A percentile compares a stretch with the other conserved stretches of the same genome.
These are phyloP conservation scores for Steinernema carpocapsae DNA, from an alignment of 2,888 invertebrate genomes.

Conservation along the genomic window DNA sequence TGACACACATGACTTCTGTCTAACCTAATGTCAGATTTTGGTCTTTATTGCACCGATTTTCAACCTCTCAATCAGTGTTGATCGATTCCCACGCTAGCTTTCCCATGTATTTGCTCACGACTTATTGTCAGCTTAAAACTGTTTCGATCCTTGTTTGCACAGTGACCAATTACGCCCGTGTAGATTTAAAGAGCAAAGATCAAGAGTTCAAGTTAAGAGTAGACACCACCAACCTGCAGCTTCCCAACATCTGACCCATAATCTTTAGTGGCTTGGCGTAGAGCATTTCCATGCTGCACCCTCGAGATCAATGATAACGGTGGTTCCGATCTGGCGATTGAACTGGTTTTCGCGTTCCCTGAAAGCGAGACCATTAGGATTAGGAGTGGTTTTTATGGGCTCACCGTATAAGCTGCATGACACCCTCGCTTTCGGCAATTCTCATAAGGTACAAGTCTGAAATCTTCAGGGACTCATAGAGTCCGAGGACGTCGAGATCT, in stretches of 20 bases:
- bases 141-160: no score
- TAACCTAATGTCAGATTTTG: no score
- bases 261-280: constrained; percentile 56
- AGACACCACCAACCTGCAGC: not conserved
- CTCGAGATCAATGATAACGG: constrained; percentile 65
- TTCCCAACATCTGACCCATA: constrained; percentile 55
- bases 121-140: no score
- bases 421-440: constrained; percentile 64
- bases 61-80: no score
- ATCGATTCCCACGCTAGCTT: no score
- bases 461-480: constrained; percentile 40
- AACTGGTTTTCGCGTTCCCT: constrained; percentile 52
- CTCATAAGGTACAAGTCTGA: constrained; percentile 60
- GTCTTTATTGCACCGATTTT: no score
- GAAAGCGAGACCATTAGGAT: not conserved
- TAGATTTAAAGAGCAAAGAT: not conserved
- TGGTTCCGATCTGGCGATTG: constrained; percentile 58
- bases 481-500: constrained; percentile 47
- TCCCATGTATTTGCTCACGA: no score
- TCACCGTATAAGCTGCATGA: constrained; percentile 60
- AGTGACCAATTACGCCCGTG: no score
- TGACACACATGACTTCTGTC: no score
- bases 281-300: constrained; percentile 54
- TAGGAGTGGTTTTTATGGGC: not conserved
- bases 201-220: no score